A percentile compares a stretch with the other conserved stretches of the same genome.
Conservation (phyloP, 2,113 vertebrate species). For the Nanorana parkeri region DNA sequence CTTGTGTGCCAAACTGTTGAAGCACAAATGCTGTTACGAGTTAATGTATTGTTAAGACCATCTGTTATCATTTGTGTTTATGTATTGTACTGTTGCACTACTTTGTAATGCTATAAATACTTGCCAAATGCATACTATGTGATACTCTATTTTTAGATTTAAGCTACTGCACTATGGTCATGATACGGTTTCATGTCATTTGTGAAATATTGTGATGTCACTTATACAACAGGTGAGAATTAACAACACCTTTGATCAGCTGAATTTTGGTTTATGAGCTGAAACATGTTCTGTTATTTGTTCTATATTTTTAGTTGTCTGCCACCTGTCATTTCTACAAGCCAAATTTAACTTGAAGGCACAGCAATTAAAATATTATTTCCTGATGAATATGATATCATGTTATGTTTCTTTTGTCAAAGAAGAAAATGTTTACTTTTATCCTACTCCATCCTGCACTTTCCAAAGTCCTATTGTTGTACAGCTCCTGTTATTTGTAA, state of each 20-base stretch:
- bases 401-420: not conserved
- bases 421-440: too few relatives aligned
- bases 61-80: slow-evolving; percentile 33
- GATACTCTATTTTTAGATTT: slow-evolving; percentile 34
- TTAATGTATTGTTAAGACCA: slow-evolving; percentile 25
- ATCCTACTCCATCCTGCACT: too few relatives aligned
- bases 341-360: slow-evolving; percentile 17
- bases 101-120: slow-evolving; percentile 24
- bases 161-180: slow-evolving; percentile 23
- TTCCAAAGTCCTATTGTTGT: too few relatives aligned
- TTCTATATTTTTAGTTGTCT: slow-evolving; percentile 19
- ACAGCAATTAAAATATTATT: slow-evolving; percentile 19
- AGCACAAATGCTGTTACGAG: slow-evolving; percentile 35
- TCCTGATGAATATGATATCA: not conserved
- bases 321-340: slow-evolving; percentile 7
- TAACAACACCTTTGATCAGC: slow-evolving; percentile 2
- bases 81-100: slow-evolving; percentile 37
- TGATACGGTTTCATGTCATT: slow-evolving; percentile 21
- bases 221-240: slow-evolving; percentile 5
- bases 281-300: not conserved
- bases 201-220: slow-evolving; percentile 34
- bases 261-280: not conserved
- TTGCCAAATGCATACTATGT: slow-evolving; percentile 26
- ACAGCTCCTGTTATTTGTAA: too few relatives aligned
- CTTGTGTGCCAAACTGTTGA: slow-evolving; percentile 20